These are phyloP conservation scores for Agapostemon virescens DNA, from an alignment of 2,888 invertebrate species.

Conservation along the genomic window DNA sequence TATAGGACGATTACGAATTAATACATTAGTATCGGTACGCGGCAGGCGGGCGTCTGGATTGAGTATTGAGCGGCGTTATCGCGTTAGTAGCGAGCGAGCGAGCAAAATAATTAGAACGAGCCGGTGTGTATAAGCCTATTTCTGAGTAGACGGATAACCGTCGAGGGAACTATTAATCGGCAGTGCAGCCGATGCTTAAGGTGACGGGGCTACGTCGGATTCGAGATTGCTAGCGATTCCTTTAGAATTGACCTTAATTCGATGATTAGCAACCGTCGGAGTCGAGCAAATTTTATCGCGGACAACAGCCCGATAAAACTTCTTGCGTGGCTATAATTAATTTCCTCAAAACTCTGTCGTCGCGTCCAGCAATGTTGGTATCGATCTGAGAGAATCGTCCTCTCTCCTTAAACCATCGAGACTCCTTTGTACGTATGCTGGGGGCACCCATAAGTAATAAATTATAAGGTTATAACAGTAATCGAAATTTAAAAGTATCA, in stretches of 20 bases:
- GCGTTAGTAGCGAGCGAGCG: constrained; percentile 72
- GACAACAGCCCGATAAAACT: background rate
- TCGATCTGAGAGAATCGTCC: background rate
- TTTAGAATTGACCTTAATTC: constrained; percentile 51
- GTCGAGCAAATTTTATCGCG: background rate
- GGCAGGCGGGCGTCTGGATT: constrained; percentile 56
- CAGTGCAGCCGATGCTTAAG: constrained; percentile 38
- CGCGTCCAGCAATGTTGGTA: background rate
- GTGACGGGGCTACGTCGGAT: constrained; percentile 28
- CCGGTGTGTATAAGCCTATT: constrained; percentile 63
- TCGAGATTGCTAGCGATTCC: constrained; percentile 44
- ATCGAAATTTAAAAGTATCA: too few relatives aligned
- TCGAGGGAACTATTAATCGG: constrained; percentile 57
- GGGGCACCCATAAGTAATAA: too few relatives aligned
- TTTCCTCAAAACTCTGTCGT: background rate
- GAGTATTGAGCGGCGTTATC: constrained; percentile 70
- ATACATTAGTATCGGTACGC: constrained; percentile 65
- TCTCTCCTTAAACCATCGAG: background rate
- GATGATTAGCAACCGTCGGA: background rate
- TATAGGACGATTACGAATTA: constrained; percentile 67
- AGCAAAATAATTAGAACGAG: constrained; percentile 74
- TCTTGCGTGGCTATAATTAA: background rate
- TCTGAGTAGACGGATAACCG: constrained; percentile 68
- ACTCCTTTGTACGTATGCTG: background rate
- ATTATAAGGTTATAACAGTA: too few relatives aligned